A percentile compares a stretch with the other conserved stretches of the same genome.
phyloP scores from a whole-genome alignment of 2,888 invertebrate species.

The Gerris lacustris region DNA sequence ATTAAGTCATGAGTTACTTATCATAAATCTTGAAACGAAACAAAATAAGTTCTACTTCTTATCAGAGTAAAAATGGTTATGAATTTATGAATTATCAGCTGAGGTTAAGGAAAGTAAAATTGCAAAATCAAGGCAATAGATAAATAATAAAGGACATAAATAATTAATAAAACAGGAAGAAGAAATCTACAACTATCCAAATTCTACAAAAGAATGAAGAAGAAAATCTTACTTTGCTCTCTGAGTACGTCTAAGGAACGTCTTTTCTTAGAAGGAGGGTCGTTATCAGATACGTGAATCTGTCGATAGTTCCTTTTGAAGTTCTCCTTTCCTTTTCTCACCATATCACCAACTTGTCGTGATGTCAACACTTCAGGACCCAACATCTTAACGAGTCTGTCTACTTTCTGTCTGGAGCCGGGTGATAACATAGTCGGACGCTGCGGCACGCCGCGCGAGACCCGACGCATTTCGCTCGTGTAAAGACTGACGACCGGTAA shows the following conservation, averaged over 20 bases:
- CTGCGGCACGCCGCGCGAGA: neutral
- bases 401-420: slow-evolving; percentile 19
- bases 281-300: neutral
- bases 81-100: too few species aligned
- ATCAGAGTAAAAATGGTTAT: too few species aligned
- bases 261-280: neutral
- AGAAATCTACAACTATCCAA: too few species aligned
- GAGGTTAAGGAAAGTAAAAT: too few species aligned
- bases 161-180: too few species aligned
- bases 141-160: too few species aligned
- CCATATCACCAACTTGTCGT: slow-evolving; percentile 2
- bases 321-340: slow-evolving; percentile 5
- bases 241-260: neutral
- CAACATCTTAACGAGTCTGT: slow-evolving; percentile 26
- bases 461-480: slow-evolving; percentile 11
- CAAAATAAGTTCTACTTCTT: too few species aligned
- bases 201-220: neutral
- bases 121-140: too few species aligned
- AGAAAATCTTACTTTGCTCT: slow-evolving; percentile 3
- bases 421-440: slow-evolving; percentile 18
- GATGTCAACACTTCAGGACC: slow-evolving; percentile 28
- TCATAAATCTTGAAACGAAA: too few species aligned
- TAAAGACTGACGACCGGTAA: slow-evolving; percentile 28
- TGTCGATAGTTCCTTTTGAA: slow-evolving; percentile 6
- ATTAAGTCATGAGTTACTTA: too few species aligned